These are phyloP conservation scores for Reticulitermes speratus DNA, from an alignment of 1,140 invertebrate species.

Conservation along the genomic window DNA sequence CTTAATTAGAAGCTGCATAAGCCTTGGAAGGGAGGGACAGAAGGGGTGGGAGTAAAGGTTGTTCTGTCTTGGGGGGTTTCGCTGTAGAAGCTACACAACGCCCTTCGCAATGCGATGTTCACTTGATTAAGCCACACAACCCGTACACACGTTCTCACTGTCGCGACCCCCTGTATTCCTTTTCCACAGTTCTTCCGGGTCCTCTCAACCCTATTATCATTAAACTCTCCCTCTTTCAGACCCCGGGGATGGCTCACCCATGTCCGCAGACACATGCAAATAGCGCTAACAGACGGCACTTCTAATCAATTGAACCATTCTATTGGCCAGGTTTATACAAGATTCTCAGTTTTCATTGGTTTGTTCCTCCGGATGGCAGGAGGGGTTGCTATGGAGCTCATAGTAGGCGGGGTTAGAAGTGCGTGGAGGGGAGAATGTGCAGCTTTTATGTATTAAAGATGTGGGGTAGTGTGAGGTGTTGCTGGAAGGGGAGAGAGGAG, in stretches of 20 bases:
- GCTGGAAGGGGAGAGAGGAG: neutral
- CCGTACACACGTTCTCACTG: neutral
- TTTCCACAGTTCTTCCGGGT: neutral
- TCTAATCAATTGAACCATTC: neutral
- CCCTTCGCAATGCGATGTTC: neutral
- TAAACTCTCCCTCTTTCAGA: neutral
- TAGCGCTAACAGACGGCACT: neutral
- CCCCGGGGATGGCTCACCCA: neutral
- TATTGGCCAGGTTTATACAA: neutral
- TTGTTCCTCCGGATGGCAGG: neutral
- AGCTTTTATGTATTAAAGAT: neutral
- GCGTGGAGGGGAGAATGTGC: neutral
- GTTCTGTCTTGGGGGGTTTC: neutral
- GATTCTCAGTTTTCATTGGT: neutral
- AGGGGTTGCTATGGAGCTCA: neutral
- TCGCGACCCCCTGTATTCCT: neutral
- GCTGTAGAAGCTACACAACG: neutral
- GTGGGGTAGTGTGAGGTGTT: neutral
- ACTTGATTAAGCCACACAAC: neutral
- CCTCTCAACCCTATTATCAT: neutral
- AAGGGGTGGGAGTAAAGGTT: neutral
- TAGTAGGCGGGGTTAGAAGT: neutral
- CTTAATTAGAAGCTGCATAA: neutral
- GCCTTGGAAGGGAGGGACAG: neutral
- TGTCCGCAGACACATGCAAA: neutral